Evolutionary conservation across 23 tunicate species (phyloP), one percentile per base, ranked within the genome.

Genomic region (Trididemnum clinides): DNA sequence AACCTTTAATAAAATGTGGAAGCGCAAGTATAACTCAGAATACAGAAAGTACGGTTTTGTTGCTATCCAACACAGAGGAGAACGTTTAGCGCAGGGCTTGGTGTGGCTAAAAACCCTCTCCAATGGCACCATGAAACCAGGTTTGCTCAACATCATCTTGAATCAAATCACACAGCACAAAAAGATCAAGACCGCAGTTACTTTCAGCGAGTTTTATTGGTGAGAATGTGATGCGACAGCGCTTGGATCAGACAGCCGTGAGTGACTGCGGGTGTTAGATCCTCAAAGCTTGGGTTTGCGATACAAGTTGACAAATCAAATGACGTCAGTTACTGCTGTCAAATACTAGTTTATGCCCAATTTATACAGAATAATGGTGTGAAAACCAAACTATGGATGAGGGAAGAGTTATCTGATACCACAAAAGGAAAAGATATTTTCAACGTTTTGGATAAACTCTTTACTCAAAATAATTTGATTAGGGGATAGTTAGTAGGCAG

Each of bases 241-340:
- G 84, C 89, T 1, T 85, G 51, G 89, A 86, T 86, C 30, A 81
- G 38, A 86, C 90, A 25, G 85, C 54, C 10, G 54, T 44, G 54
- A 44, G 15, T 7, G 54, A 44, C 10, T 44, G 12, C 10, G 15
- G 10, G 54, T 44, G 10, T 44, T 10, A 15, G 10, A 7, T 44
- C 15, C 12, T 15, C 54, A 44, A 7, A 44, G 10, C 10, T 7
- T 15, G 10, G 10, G 54, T 7, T n/a, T n/a, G n/a, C n/a, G n/a
- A n/a, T n/a, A n/a, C n/a, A n/a, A n/a, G n/a, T n/a, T n/a, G n/a
- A n/a, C 15, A 15, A 44, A 44, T 44, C 54, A 7, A 44, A 7
- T 44, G 54, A 44, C 15, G 54, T 44, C 54, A 44, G 12, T 15
- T 7, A 44, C 10, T 44, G 15, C 15, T 44, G 12, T 44, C 54